These are phyloP conservation scores for Chrysocyon brachyurus DNA, from an alignment of 2,797 vertebrate species.

Conservation along the genomic window DNA sequence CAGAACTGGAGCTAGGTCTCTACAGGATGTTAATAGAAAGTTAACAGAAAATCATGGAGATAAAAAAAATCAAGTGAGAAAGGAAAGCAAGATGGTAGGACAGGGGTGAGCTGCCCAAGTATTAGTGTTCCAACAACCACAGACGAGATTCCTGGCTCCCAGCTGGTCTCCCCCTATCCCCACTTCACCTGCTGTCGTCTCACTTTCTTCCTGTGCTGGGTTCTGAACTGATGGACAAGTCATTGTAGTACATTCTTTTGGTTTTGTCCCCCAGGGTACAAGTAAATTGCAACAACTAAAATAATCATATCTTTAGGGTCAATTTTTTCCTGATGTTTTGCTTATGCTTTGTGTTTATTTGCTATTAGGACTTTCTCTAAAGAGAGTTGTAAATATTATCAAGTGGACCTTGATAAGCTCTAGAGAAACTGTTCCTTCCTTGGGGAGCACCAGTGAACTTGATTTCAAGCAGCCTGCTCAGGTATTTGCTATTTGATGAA, in stretches of 20 bases:
- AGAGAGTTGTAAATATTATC: background rate
- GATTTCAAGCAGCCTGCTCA: background rate
- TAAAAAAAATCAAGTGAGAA: constrained; percentile 35
- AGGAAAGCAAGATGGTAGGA: background rate
- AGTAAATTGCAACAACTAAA: background rate
- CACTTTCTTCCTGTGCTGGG: background rate
- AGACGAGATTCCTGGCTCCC: background rate
- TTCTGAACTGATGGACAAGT: background rate
- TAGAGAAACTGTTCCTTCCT: background rate
- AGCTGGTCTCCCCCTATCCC: background rate
- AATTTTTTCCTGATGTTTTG: background rate
- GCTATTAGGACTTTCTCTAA: constrained; percentile 3
- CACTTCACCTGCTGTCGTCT: background rate
- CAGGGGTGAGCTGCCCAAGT: background rate
- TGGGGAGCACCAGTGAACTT: background rate
- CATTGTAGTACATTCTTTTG: background rate
- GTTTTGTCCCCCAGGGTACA: background rate
- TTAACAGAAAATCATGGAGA: constrained; percentile 2
- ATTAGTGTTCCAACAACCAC: background rate
- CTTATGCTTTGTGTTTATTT: constrained; percentile 32
- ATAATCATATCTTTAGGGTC: background rate
- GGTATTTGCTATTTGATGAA: constrained; percentile 55
- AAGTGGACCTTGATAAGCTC: background rate
- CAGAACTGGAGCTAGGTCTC: constrained; percentile 51
- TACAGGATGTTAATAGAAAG: constrained; percentile 45